Base-by-base conservation (phyloP, 1,140 invertebrate species). In the Thalassaphorura encarpata region DNA sequence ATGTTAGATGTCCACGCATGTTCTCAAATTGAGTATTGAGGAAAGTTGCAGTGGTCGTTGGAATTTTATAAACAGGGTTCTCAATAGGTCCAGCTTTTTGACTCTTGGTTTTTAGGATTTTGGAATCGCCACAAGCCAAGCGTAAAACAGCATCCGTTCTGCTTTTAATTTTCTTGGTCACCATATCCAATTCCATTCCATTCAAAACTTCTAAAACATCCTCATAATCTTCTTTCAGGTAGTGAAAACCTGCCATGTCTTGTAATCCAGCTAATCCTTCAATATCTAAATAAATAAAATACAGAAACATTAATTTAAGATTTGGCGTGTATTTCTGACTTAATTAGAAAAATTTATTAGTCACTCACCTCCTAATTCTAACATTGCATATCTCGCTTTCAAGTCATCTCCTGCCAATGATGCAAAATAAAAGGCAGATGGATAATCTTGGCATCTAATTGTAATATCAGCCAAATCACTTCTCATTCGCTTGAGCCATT, bases 401-500 rank as follows among this genome's bases (percentile, higher is more conserved):
- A 2, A n/a, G 8, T 28, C 18, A 18, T 64, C 59, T 16, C 24
- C 56, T n/a, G 33, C 36, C 1, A 50, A 28, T 6, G 52, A 27
- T 2, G 62, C 39, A 46, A 49, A 56, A 15, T 56, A 54, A 51
- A 51, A 64, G 2, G 52, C 55, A 2, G 39, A 29, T 27, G 56
- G 28, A 21, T 40, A 46, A 33, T 58, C 18, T 18, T 46, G 19
- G 0, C 49, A 24, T 15, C 27, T 16, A 11, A 61, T 18, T 8
- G 56, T 47, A 18, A 54, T 33, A 33, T 64, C 58, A 40, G 52
- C 50, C 2, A 60, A 52, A n/a, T 64, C 62, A 3, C 47, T 24
- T 24, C 58, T 21, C 27, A 64, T 54, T 45, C 62, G 18, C 39
- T 61, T 64, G 13, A 64, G 29, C 62, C 62, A 64, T 41, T 60